phyloP scores from a whole-genome alignment of 1,140 invertebrate species.

The Rhagoletis pomonella region DNA sequence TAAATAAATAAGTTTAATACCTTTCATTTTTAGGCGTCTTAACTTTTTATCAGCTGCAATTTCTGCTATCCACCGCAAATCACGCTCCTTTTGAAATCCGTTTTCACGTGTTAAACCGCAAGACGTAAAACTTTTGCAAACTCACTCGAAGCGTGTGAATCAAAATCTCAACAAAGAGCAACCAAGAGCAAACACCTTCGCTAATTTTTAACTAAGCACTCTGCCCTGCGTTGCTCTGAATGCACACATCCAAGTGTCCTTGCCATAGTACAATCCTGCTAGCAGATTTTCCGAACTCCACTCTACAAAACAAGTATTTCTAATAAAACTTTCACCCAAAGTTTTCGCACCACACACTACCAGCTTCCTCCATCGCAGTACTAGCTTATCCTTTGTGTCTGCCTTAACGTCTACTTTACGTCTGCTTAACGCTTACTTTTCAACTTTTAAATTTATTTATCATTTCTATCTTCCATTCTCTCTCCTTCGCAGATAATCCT shows the following conservation, averaged over 20 bases:
- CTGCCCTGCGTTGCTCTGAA: no score
- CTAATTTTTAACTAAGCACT: conserved; percentile 30
- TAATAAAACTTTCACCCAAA: conserved; percentile 3
- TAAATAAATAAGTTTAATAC: no score
- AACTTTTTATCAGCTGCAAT: no score
- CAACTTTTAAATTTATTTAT: conserved; percentile 49
- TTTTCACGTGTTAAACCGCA: neutral
- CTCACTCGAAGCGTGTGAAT: conserved; percentile 12
- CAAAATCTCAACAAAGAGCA: neutral
- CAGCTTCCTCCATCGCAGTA: neutral
- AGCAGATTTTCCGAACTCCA: no score
- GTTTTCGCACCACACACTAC: neutral
- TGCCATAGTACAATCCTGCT: no score
- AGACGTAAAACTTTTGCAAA: neutral
- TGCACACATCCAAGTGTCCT: neutral
- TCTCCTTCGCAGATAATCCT: conserved; percentile 87
- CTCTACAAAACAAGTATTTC: neutral
- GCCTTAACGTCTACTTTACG: conserved; percentile 6
- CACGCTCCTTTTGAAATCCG: neutral
- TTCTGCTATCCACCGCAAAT: neutral
- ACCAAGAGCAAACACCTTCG: conserved; percentile 23
- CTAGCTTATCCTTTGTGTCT: neutral
- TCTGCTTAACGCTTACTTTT: conserved; percentile 47
- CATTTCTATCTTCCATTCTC: conserved; percentile 59
- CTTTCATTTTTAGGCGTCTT: no score